phyloP scores from a whole-genome alignment of 1,140 invertebrate species.

The Charaxes varanes region DNA sequence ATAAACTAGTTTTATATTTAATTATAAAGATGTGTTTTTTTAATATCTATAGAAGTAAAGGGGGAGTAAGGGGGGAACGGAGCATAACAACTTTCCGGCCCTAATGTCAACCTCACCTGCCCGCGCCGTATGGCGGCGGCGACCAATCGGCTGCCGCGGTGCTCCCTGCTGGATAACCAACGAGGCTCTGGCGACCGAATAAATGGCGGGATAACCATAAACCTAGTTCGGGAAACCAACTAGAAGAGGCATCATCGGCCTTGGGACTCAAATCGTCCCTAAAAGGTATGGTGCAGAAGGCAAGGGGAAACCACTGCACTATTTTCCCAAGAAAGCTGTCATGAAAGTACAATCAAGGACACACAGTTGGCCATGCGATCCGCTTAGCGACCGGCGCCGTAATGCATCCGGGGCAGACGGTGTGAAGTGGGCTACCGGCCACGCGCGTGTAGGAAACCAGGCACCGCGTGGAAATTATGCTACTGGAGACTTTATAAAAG shows the following conservation, averaged over 20 bases:
- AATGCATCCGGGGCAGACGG: background rate
- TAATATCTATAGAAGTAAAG: no score
- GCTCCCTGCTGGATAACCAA: slow-evolving; percentile 6
- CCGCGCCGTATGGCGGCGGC: no score
- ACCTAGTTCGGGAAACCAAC: background rate
- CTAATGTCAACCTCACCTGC: slow-evolving; percentile 22
- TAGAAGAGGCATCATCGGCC: background rate
- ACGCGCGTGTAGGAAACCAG: slow-evolving; percentile 8
- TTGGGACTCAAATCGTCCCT: background rate
- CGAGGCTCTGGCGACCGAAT: slow-evolving; percentile 16
- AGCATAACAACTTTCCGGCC: slow-evolving; percentile 11
- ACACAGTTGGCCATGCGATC: slow-evolving; percentile 7
- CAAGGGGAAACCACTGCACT: background rate
- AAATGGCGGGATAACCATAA: slow-evolving; percentile 8
- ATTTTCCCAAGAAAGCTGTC: background rate
- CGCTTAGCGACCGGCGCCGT: slow-evolving; percentile 11
- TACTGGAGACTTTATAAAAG: slow-evolving; percentile 5
- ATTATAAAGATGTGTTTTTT: no score
- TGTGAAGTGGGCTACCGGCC: slow-evolving; percentile 12
- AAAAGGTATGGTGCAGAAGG: background rate
- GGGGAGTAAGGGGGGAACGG: slow-evolving; percentile 11
- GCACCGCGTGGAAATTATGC: slow-evolving; percentile 4
- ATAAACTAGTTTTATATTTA: no score
- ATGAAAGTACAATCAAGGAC: background rate
- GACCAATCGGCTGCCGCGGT: no score